These are phyloP conservation scores for Drepana arcuata DNA, from an alignment of 1,140 invertebrate genomes.

Conservation along the genomic window DNA sequence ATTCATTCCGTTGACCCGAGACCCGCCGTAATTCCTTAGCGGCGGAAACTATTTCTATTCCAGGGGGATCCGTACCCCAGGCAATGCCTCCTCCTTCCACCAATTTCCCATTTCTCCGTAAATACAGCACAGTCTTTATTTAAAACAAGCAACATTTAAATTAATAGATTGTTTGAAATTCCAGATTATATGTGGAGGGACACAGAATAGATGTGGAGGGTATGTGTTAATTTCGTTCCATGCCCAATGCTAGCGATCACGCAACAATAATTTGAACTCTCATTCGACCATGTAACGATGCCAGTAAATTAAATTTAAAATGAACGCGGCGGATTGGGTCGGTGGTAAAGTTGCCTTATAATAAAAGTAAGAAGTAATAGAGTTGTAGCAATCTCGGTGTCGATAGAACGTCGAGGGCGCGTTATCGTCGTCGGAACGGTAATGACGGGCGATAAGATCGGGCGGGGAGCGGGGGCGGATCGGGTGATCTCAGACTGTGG, in stretches of 20 bases:
- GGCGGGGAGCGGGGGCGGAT: conserved; percentile 18
- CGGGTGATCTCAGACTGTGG: conserved; percentile 31
- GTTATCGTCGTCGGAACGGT: conserved; percentile 26
- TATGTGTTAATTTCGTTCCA: conserved; percentile 27
- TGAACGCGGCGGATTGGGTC: no score
- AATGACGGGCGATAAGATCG: conserved; percentile 43
- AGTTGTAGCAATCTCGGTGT: conserved; percentile 28
- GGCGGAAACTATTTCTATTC: conserved; percentile 57
- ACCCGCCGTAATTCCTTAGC: conserved; percentile 31
- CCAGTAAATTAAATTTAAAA: no score
- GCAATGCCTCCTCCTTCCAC: conserved; percentile 20
- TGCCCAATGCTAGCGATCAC: conserved; percentile 10
- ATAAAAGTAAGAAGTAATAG: conserved; percentile 26
- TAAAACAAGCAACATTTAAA: conserved; percentile 19
- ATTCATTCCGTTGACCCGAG: conserved; percentile 50
- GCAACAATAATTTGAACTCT: conserved; percentile 21
- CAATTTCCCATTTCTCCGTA: conserved; percentile 23
- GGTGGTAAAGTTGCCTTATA: no score
- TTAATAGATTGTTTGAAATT: conserved; percentile 11
- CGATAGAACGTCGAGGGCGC: conserved; percentile 17
- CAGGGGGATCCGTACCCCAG: conserved; percentile 35
- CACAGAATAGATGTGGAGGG: no score
- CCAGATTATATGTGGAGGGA: no score
- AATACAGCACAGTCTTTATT: conserved; percentile 22
- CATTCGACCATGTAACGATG: conserved; percentile 17